Percentiles rank a stretch among this genome's conserved stretches.
phyloP scores from a whole-genome alignment of 2,888 invertebrate species.

The Cheilosia grossa region DNA sequence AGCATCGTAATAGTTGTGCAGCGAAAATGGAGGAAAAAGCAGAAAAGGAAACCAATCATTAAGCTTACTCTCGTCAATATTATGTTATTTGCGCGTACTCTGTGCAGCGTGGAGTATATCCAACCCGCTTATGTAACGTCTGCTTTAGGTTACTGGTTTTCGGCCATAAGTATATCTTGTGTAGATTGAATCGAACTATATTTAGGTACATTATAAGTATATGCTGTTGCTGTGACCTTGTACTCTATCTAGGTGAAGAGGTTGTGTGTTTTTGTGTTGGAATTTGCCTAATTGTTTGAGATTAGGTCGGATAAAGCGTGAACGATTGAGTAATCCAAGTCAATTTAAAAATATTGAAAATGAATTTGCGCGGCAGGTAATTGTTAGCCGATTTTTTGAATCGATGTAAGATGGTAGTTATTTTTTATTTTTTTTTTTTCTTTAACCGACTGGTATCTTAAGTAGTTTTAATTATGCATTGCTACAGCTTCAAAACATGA shows the following conservation, averaged over 20 bases:
- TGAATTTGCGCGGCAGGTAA: not conserved
- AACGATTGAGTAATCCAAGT: constrained; percentile 17
- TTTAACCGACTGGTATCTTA: not conserved
- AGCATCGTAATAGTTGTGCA: not conserved
- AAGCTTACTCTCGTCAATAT: constrained; percentile 31
- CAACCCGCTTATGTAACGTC: constrained; percentile 32
- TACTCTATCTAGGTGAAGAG: constrained; percentile 4
- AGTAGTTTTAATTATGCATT: not conserved
- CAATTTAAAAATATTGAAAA: not conserved
- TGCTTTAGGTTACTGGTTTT: constrained; percentile 36
- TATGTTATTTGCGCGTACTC: constrained; percentile 2
- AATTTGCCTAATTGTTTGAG: constrained; percentile 13
- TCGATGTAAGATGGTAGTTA: not conserved
- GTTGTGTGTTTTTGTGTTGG: constrained; percentile 1
- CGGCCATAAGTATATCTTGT: not conserved
- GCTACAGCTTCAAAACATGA: too few relatives aligned
- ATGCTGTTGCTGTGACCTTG: constrained; percentile 50
- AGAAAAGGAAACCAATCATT: constrained; percentile 35
- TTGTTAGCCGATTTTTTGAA: not conserved
- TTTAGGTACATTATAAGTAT: not conserved
- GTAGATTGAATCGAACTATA: not conserved
- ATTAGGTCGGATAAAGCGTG: constrained; percentile 14
- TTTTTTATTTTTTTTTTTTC: not conserved
- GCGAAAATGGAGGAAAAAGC: constrained; percentile 11
- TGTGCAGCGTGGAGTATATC: not conserved